These are phyloP conservation scores for Erethizon dorsatum DNA, from an alignment of 2,797 vertebrate genomes.

Conservation along the genomic window DNA sequence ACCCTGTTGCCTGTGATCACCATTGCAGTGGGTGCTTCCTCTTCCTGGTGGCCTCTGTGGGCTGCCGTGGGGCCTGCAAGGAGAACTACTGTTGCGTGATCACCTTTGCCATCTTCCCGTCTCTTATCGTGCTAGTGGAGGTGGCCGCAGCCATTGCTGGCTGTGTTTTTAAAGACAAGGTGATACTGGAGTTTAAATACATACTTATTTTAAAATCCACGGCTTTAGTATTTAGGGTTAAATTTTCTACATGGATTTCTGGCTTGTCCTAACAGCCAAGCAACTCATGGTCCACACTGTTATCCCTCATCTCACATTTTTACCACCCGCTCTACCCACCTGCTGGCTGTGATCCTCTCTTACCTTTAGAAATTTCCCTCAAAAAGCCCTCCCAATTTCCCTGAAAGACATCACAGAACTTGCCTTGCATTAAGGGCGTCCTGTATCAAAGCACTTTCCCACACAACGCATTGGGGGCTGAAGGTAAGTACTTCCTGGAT, in stretches of 20 bases:
- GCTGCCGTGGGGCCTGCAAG: conserved; percentile 95
- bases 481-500: neutral
- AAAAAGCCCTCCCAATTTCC: conserved; percentile 57
- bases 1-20: conserved; percentile 90
- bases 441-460: neutral
- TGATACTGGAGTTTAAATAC: conserved; percentile 53
- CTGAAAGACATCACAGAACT: conserved; percentile 11
- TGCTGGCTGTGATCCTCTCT: neutral
- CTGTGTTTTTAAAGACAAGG: conserved; percentile 92
- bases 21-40: conserved; percentile 93
- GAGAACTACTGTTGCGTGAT: conserved; percentile 96
- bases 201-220: conserved; percentile 9
- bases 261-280: neutral
- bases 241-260: conserved; percentile 15
- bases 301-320: neutral
- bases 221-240: neutral
- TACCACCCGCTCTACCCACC: neutral
- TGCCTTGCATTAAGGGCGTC: neutral
- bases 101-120: conserved; percentile 93
- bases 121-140: conserved; percentile 92
- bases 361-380: neutral
- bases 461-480: neutral
- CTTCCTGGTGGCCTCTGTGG: conserved; percentile 96
- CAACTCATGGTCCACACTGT: neutral
- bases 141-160: conserved; percentile 93